phyloP scores from a whole-genome alignment of 2,888 invertebrate species.

The Pollenia angustigena region DNA sequence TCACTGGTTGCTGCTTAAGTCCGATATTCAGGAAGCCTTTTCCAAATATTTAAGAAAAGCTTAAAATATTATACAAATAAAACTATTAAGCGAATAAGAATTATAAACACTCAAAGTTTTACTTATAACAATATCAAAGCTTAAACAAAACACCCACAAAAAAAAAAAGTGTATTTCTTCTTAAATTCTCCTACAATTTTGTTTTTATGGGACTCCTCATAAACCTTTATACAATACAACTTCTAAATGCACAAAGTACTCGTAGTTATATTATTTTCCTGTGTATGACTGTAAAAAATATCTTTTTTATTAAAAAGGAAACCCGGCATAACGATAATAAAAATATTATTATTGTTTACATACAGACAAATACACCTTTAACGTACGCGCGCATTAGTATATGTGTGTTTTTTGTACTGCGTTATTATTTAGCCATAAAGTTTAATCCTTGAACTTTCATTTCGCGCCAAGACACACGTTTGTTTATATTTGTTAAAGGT shows the following conservation, averaged over 20 bases:
- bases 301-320: neutral
- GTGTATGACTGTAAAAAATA: neutral
- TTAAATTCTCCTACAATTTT: no score
- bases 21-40: no score
- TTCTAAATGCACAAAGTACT: neutral
- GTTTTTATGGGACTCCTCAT: no score
- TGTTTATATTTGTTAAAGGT: slow-evolving; percentile 17
- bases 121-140: no score
- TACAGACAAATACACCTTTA: neutral
- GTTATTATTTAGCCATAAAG: slow-evolving; percentile 80
- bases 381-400: no score
- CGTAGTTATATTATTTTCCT: neutral
- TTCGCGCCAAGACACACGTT: slow-evolving; percentile 47
- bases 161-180: no score
- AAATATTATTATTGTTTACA: neutral
- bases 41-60: no score
- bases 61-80: no score
- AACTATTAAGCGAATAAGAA: no score
- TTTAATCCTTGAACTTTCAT: slow-evolving; percentile 78
- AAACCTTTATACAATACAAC: neutral
- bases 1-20: no score
- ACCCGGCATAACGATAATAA: neutral
- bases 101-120: no score
- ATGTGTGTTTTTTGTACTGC: neutral
- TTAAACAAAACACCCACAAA: no score